Conservation (phyloP, 2,113 vertebrate species). For the Gallinago paraguaiae region DNA sequence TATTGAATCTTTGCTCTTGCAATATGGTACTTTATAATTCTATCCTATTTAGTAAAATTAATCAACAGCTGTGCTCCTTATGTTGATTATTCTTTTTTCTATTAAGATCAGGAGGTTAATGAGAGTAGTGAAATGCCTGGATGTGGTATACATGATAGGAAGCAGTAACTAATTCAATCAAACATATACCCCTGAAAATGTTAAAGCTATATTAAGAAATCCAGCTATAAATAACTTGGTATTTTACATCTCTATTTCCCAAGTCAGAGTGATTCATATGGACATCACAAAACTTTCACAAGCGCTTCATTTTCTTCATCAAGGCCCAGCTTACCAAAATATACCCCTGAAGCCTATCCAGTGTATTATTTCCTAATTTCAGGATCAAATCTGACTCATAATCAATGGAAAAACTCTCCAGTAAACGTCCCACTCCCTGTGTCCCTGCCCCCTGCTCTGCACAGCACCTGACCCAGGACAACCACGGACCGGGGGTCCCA, state of each 20-base stretch:
- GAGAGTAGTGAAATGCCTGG: slow-evolving; percentile 34
- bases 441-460: background rate
- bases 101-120: slow-evolving; percentile 63
- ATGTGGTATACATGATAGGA: slow-evolving; percentile 10
- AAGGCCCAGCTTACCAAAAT: background rate
- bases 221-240: slow-evolving; percentile 44
- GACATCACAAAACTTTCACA: background rate
- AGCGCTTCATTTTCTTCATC: background rate
- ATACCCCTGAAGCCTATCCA: background rate
- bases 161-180: slow-evolving; percentile 41
- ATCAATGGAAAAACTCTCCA: background rate
- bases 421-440: background rate
- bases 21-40: slow-evolving; percentile 64
- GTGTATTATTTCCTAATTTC: background rate
- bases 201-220: slow-evolving; percentile 52
- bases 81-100: slow-evolving; percentile 49
- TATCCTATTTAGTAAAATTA: slow-evolving; percentile 69
- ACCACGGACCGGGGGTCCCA: background rate
- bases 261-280: slow-evolving; percentile 34
- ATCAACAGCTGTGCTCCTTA: slow-evolving; percentile 71
- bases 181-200: slow-evolving; percentile 33
- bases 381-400: background rate
- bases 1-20: slow-evolving; percentile 47
- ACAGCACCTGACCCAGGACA: background rate
- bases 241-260: background rate